Base-by-base conservation (phyloP, 2,113 vertebrate species). In the Coreoperca whiteheadi region DNA sequence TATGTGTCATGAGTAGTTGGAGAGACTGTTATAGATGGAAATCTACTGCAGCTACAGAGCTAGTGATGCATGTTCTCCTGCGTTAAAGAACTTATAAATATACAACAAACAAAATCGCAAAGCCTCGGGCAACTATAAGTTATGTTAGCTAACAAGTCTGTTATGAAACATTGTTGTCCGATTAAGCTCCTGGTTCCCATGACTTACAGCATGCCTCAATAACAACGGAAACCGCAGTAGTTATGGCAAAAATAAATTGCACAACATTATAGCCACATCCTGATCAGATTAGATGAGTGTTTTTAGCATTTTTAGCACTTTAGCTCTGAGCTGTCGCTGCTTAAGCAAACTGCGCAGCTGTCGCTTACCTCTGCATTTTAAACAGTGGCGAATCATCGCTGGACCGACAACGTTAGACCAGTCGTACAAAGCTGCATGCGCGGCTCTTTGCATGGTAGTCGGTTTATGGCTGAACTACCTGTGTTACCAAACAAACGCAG, bases 301-400 rank as follows among this genome's bases (percentile, higher is more conserved):
- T 91, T 90, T 89, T 91, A 90, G 89, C 90, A 82, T 86, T 6
- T 37, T 54, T 70, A 84, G 82, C 83, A 65, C 9, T 9, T 41
- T 76, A 81, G 84, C 79, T 74, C 12, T 2, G 30, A 25, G 32
- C 34, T 32, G n/a, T 43, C 14, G 6, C 18, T 10, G 37, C 30
- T 23, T 3, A 5, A 15, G 21, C 39, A n/a, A 32, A 20, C 12
- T 3, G 2, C 18, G 43, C 18, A 28, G 1, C 2, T 25, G 1
- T 18, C 20, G 21, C 79, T 88, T 81, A 94, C 94, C 90, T 93
- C 81, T 87, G 73, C 70, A 60, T 69, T 81, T 87, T 53, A 88
- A 85, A 85, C 88, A 86, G 32, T 79, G 86, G 0, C 74, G 83
- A 39, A 54, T 74, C 78, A 61, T 53, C 48, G 39, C 32, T 12